Percentiles rank a stretch among this genome's conserved stretches.
These are phyloP conservation scores for Scyliorhinus canicula DNA, from an alignment of 2,797 vertebrate species.

Conservation along the genomic window DNA sequence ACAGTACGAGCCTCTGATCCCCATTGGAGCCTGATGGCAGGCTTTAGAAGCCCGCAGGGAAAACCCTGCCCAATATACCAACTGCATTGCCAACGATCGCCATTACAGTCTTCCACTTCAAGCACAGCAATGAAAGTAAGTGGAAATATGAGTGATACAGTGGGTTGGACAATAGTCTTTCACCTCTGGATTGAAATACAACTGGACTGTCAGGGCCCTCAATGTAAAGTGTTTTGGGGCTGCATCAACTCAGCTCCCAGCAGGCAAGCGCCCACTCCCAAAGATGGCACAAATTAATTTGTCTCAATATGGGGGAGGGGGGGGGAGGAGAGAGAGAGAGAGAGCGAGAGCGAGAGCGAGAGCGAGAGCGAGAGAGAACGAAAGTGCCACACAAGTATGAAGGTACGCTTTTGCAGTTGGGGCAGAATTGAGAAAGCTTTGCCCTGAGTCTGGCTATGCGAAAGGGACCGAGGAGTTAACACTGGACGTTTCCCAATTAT, in stretches of 20 bases:
- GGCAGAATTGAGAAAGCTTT: neutral
- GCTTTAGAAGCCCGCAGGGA: neutral
- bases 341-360: too few species aligned
- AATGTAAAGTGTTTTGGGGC: neutral
- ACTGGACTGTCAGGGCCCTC: neutral
- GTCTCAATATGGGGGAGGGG: neutral
- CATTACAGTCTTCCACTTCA: neutral
- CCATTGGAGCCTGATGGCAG: neutral
- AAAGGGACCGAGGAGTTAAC: neutral
- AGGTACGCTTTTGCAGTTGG: neutral
- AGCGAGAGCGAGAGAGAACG: too few species aligned
- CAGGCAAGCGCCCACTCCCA: neutral
- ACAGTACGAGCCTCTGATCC: neutral
- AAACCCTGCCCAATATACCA: neutral
- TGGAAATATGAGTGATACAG: neutral
- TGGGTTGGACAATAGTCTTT: neutral
- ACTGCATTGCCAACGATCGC: neutral
- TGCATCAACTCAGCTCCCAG: neutral
- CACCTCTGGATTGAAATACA: neutral
- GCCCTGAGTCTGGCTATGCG: neutral
- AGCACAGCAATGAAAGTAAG: neutral
- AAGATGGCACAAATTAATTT: neutral
- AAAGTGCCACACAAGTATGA: neutral
- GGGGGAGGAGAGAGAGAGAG: too few species aligned
- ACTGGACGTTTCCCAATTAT: neutral